Base-by-base conservation (phyloP, 2,113 vertebrate genomes). In the Psittacus erithacus region DNA sequence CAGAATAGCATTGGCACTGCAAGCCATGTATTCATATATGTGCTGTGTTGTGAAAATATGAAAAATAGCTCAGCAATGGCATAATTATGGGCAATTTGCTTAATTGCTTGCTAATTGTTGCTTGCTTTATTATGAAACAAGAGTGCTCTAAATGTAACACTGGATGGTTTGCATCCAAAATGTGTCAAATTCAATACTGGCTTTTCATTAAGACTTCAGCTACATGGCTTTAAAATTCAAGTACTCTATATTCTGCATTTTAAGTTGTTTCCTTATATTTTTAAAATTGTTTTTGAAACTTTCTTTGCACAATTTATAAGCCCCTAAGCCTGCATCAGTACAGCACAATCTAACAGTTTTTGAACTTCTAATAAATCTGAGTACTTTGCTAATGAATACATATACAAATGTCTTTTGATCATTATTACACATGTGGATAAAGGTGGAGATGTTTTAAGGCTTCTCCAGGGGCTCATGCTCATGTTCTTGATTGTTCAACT, bases 41-140 rank as follows among this genome's bases (percentile, higher is more conserved):
- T 96, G 89, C 96, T 97, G 95, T 96, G 96, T 97, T 97, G 96
- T 78, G 95, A 82, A 96, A 98, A 97, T 97, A 96, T 92, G 93
- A 94, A 97, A 97, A 97, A 95, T 92, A 97, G 95, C 98, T 97
- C 95, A 92, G 97, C 97, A 95, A 95, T 96, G 96, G 96, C 96
- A 97, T 97, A 97, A 97, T 98, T 98, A 98, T 92, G 96, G 97
- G 97, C 96, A 97, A 96, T 96, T 98, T 97, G 94, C 94, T 96
- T 98, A 97, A 97, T 96, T 93, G 91, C 98, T 93, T 95, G 83
- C 92, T 97, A 96, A 98, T 98, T 96, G 94, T 97, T 95, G 96
- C 96, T 96, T 97, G 95, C 95, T 96, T 96, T 97, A 94, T 97
- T 96, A 97, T 93, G 97, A 96, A 97, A 96, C 93, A 96, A 97